Percentiles rank a stretch among this genome's conserved stretches.
These are phyloP conservation scores for Euplexia lucipara DNA, from an alignment of 2,888 invertebrate species.

Conservation along the genomic window DNA sequence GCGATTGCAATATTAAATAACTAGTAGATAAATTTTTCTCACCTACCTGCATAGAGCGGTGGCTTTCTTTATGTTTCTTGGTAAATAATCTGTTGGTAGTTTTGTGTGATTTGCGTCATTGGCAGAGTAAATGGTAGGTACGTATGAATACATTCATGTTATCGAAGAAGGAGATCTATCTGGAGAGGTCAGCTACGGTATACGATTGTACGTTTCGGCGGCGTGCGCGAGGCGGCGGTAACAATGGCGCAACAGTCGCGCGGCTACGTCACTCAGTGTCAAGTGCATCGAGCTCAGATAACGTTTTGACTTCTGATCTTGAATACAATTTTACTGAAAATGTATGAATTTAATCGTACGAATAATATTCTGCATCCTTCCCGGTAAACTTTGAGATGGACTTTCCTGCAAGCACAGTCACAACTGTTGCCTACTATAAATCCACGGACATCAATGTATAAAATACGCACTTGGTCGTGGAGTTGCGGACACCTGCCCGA, in stretches of 20 bases:
- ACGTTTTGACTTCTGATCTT: constrained; percentile 24
- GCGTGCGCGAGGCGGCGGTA: constrained; percentile 58
- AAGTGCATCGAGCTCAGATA: constrained; percentile 75
- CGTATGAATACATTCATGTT: constrained; percentile 63
- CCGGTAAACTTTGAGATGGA: not conserved
- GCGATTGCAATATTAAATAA: constrained; percentile 18
- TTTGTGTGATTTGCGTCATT: constrained; percentile 33
- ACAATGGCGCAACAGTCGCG: constrained; percentile 72
- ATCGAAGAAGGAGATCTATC: constrained; percentile 71
- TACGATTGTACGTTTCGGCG: constrained; percentile 68
- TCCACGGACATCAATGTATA: no score
- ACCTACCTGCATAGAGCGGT: not conserved
- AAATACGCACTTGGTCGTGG: no score
- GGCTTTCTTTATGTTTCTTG: constrained; percentile 27
- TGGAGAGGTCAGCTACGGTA: constrained; percentile 81
- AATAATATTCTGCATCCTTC: not conserved
- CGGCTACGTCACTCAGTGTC: constrained; percentile 72
- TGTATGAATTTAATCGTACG: not conserved
- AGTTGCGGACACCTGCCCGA: no score
- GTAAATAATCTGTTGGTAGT: constrained; percentile 30
- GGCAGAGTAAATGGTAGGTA: constrained; percentile 29
- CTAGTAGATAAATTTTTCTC: constrained; percentile 20
- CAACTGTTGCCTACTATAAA: no score
- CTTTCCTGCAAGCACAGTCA: no score
- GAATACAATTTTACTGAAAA: constrained; percentile 30